These are phyloP conservation scores for Pangasius krempfi DNA, from an alignment of 2,797 vertebrate genomes.

Conservation along the genomic window DNA sequence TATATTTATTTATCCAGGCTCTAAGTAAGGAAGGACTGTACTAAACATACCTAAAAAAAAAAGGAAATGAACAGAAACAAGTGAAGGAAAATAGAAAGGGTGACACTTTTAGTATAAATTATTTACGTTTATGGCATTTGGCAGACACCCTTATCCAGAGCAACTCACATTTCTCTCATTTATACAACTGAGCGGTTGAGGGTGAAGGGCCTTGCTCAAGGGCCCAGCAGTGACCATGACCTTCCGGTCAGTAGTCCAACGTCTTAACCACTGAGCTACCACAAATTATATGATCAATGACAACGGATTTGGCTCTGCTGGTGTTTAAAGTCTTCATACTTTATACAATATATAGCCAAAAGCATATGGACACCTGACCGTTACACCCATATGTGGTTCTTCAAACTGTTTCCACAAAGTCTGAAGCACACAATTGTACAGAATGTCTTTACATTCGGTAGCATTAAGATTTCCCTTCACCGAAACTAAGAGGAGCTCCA, in stretches of 20 bases:
- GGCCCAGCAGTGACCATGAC: too few relatives aligned
- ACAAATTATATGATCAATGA: background rate
- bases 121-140: too few relatives aligned
- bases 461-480: background rate
- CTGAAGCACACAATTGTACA: background rate
- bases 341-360: background rate
- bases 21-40: slow-evolving; percentile 13
- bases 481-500: background rate
- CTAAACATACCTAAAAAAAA: background rate
- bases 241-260: too few relatives aligned
- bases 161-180: too few relatives aligned
- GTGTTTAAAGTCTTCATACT: background rate
- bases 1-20: slow-evolving; percentile 34
- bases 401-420: background rate
- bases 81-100: background rate
- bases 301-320: background rate
- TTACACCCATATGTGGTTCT: background rate
- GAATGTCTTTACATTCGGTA: background rate
- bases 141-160: too few relatives aligned
- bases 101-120: background rate
- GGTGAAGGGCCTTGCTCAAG: too few relatives aligned
- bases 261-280: too few relatives aligned
- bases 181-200: too few relatives aligned
- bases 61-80: background rate
- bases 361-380: background rate